Evolutionary conservation across 2,113 vertebrate species (phyloP).

Genomic region (Mungos mungo): DNA sequence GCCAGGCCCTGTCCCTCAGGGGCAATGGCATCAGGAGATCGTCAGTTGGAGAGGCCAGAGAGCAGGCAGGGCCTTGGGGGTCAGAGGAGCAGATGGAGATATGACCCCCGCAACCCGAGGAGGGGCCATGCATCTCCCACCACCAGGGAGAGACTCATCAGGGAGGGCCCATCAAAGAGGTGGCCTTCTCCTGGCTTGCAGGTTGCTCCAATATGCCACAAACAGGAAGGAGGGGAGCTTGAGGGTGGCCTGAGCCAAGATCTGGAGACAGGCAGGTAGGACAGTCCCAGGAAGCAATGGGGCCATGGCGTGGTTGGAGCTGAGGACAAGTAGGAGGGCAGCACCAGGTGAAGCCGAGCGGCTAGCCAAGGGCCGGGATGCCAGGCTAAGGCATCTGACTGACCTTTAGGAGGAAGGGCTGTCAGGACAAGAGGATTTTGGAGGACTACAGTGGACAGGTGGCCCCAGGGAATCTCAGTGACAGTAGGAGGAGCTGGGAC

Average conservation of each 20-base stretch:
- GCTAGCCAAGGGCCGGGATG: background rate
- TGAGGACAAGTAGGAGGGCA: background rate
- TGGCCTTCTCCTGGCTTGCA: background rate
- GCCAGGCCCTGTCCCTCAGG: background rate
- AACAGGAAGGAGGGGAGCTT: background rate
- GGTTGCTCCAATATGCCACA: background rate
- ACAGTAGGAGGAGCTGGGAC: background rate
- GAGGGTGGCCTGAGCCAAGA: background rate
- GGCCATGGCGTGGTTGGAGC: background rate
- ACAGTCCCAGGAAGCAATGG: background rate
- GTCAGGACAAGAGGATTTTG: background rate
- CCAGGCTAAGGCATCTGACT: background rate
- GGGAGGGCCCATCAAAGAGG: background rate
- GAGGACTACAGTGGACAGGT: background rate
- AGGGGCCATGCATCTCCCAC: background rate
- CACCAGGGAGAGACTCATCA: background rate
- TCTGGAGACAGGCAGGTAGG: background rate
- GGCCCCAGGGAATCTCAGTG: fast-evolving
- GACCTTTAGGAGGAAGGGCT: background rate
- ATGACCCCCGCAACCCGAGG: background rate
- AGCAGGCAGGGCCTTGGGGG: too few species aligned
- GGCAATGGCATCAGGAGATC: background rate
- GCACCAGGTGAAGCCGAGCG: fast-evolving
- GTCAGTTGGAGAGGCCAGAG: background rate
- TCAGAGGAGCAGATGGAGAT: background rate